Percentiles rank a stretch among this genome's conserved stretches.
phyloP scores from a whole-genome alignment of 2,888 invertebrate genomes.

The Adelphocoris suturalis region DNA sequence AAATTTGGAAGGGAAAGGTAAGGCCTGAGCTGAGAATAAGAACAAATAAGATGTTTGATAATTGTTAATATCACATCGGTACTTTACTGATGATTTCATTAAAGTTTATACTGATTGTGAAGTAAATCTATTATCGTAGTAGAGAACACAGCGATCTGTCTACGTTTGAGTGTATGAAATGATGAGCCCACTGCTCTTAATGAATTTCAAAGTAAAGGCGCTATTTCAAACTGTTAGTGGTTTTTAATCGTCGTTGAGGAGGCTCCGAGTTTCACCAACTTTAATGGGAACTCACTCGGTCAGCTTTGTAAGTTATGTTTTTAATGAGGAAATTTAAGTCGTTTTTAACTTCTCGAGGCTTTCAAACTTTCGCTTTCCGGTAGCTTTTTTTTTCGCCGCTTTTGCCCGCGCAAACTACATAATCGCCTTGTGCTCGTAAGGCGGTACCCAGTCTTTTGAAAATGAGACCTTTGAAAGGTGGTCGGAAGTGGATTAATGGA shows the following conservation, averaged over 20 bases:
- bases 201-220: conserved; percentile 8
- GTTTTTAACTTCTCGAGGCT: conserved; percentile 8
- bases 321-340: conserved; percentile 32
- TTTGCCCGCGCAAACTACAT: neutral
- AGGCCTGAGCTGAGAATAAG: too few relatives aligned
- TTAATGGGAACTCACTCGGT: conserved; percentile 8
- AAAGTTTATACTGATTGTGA: too few relatives aligned
- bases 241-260: conserved; percentile 9
- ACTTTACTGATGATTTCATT: too few relatives aligned
- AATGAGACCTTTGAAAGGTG: neutral
- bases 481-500: too few relatives aligned
- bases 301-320: conserved; percentile 30
- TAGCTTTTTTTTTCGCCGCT: neutral
- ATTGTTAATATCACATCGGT: too few relatives aligned
- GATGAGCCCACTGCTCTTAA: neutral
- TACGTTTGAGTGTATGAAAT: too few relatives aligned
- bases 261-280: conserved; percentile 15
- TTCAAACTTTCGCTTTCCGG: neutral
- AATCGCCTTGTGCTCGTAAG: neutral
- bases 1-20: too few relatives aligned
- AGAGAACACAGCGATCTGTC: too few relatives aligned
- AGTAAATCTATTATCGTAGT: too few relatives aligned
- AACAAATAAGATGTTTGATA: too few relatives aligned
- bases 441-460: too few relatives aligned
- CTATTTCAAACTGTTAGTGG: conserved; percentile 19